These are phyloP conservation scores for Cydia strobilella DNA, from an alignment of 1,140 invertebrate genomes.

Conservation along the genomic window DNA sequence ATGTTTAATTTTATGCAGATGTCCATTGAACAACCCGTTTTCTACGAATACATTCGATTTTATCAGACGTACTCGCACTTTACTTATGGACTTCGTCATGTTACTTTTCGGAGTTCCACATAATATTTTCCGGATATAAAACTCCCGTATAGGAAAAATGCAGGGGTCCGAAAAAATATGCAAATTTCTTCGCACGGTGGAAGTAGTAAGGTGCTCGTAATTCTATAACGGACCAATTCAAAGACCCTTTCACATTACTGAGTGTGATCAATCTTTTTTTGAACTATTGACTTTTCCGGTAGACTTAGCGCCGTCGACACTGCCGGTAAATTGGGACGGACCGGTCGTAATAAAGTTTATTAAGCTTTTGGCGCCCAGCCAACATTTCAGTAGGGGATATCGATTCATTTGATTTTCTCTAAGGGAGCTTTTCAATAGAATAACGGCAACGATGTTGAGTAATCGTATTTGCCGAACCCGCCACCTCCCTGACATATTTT, in stretches of 20 bases:
- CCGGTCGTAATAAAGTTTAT: constrained; percentile 58
- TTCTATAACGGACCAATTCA: neutral
- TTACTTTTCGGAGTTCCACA: neutral
- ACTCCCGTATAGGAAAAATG: neutral
- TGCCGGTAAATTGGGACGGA: constrained; percentile 47
- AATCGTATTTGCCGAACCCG: constrained; percentile 40
- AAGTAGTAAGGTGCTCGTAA: neutral
- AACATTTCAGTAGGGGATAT: constrained; percentile 52
- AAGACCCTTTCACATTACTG: neutral
- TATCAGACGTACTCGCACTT: neutral
- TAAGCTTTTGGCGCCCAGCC: constrained; percentile 53
- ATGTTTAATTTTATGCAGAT: no score
- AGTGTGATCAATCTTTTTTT: constrained; percentile 22
- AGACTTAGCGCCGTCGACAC: constrained; percentile 36
- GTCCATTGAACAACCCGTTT: no score
- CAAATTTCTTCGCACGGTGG: neutral
- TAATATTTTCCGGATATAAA: neutral
- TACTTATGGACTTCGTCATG: neutral
- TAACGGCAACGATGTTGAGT: constrained; percentile 39
- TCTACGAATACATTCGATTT: no score
- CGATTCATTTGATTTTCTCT: constrained; percentile 56
- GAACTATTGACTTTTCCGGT: constrained; percentile 31
- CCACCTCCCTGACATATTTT: constrained; percentile 31
- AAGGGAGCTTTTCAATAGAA: constrained; percentile 43
- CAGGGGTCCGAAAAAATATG: neutral